These are phyloP conservation scores for Metopolophium dirhodum DNA, from an alignment of 1,140 invertebrate genomes.

Conservation along the genomic window DNA sequence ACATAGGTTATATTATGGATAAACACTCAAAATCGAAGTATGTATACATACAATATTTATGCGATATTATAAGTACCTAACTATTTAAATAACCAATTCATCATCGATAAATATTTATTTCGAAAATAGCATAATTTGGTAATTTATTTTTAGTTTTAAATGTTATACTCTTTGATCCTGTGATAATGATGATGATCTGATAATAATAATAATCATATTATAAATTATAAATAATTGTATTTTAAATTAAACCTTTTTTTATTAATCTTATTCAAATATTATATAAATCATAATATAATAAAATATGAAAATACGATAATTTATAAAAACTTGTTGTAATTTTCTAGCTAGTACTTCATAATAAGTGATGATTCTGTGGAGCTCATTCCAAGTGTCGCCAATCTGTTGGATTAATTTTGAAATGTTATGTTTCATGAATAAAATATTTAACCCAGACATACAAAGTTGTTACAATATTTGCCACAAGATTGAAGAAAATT, in stretches of 20 bases:
- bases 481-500: too few relatives aligned
- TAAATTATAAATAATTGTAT: too few relatives aligned
- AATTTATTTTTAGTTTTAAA: too few relatives aligned
- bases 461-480: too few relatives aligned
- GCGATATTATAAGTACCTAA: not conserved
- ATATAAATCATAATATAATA: not conserved
- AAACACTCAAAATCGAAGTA: not conserved
- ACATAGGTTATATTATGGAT: not conserved
- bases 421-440: too few relatives aligned
- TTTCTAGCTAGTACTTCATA: not conserved
- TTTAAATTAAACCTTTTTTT: not conserved
- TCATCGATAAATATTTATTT: too few relatives aligned
- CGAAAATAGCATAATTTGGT: too few relatives aligned
- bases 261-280: not conserved
- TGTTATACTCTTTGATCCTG: too few relatives aligned
- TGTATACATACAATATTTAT: not conserved
- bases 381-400: not conserved
- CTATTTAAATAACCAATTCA: too few relatives aligned
- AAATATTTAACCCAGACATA: too few relatives aligned
- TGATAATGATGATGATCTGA: too few relatives aligned
- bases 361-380: not conserved
- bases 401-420: not conserved
- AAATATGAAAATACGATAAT: not conserved
- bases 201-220: not conserved
- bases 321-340: not conserved